Evolutionary conservation across 2,797 vertebrate genomes (phyloP).

Genomic region (Oreochromis mossambicus): DNA sequence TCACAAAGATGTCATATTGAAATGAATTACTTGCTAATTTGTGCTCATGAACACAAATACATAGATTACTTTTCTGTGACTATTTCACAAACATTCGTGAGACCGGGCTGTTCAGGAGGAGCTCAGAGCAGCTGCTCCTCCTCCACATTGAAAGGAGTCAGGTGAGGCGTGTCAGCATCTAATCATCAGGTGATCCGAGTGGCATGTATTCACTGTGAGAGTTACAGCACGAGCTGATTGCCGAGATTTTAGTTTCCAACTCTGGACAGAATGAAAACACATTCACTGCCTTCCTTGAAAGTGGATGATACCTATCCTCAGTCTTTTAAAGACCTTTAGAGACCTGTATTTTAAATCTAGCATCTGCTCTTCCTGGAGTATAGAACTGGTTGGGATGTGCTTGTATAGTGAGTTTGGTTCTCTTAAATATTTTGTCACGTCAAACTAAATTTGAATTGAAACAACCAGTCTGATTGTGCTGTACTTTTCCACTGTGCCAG

Average conservation of each 20-base stretch:
- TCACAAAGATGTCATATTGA: neutral
- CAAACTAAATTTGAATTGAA: neutral
- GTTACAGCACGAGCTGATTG: neutral
- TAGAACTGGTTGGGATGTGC: accelerated
- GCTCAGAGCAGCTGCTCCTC: neutral
- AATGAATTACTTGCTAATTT: neutral
- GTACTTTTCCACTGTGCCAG: neutral
- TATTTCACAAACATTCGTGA: neutral
- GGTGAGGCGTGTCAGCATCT: accelerated
- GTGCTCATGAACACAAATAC: neutral
- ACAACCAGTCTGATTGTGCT: neutral
- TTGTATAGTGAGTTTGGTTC: neutral
- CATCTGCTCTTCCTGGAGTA: neutral
- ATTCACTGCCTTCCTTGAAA: neutral
- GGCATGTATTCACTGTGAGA: neutral
- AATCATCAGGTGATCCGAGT: neutral
- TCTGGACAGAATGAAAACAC: neutral
- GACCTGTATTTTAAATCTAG: neutral
- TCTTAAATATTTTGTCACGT: neutral
- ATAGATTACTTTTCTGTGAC: neutral
- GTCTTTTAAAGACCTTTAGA: neutral
- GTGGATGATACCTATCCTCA: neutral
- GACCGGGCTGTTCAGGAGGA: neutral
- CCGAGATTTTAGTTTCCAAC: neutral
- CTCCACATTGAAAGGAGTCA: neutral